Base-by-base conservation (phyloP, 2,113 vertebrate genomes). In the Chelonoidis abingdonii region DNA sequence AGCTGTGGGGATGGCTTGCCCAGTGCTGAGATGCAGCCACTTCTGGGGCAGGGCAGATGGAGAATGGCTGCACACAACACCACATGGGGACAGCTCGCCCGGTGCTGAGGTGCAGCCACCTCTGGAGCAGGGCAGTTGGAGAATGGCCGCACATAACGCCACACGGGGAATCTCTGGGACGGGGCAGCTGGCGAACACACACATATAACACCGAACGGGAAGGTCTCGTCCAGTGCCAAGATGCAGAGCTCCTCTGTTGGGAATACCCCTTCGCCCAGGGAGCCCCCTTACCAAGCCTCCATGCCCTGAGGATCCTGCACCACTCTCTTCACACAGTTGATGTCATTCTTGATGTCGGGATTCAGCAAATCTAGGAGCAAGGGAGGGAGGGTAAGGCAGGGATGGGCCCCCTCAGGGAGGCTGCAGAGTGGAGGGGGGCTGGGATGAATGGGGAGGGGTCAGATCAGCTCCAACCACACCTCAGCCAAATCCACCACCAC, bases 311-410 rank as follows among this genome's bases (percentile, higher is more conserved):
- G 41, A 24, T 76, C 72, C 41, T 44, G 72, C 72, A 44, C 72
- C 72, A 76, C 31, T 29, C 17, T 21, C 89, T 94, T 96, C 56
- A 83, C 94, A 94, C 97, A 97, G 5, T 87, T 24, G 89, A 96
- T 94, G 49, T 96, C 94, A 87, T 97, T 94, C 62, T 95, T 83
- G 93, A 97, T 93, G 89, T 97, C 95, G 56, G 12, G 69, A 29
- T 91, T 96, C 57, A 97, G 96, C 41, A 97, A 92, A 65, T 97
- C 96, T 97, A 6, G 38, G 69, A 41, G 56, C 35, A 78, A 93
- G 22, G 38, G 41, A 10, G 49, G 21, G 17, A 19, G 16, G 49
- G 44, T 35, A 19, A 52, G 47, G n/a, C 75, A 38, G 38, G 41
- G 72, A 13, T 44, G 21, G 41, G 41, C 22, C 10, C 35, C 41